Conservation (phyloP, 1,140 invertebrate genomes). For the Cataglyphis hispanica region DNA sequence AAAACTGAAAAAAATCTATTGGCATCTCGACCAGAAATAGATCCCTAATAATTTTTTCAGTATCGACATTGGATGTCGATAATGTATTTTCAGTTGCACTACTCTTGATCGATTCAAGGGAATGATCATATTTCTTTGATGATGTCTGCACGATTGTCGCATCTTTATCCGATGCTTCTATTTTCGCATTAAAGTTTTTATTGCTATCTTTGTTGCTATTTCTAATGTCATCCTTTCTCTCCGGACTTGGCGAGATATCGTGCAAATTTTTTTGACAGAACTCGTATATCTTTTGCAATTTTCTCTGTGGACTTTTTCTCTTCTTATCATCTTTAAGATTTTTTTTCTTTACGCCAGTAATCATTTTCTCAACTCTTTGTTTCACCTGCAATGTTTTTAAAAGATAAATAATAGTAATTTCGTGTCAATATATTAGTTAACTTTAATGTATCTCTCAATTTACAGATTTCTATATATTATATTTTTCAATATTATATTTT, state of each 20-base stretch:
- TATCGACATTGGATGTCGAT: constrained; percentile 54
- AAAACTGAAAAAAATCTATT: constrained; percentile 94
- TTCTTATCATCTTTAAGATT: constrained; percentile 34
- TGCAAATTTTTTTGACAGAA: neutral
- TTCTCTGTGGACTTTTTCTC: constrained; percentile 31
- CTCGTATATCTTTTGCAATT: constrained; percentile 34
- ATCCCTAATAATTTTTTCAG: constrained; percentile 89
- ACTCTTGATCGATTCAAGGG: neutral
- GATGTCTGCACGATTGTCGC: neutral
- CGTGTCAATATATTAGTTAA: neutral
- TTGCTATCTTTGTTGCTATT: neutral
- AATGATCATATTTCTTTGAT: neutral
- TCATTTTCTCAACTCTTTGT: neutral
- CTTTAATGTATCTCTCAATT: too few species aligned
- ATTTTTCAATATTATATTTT: too few species aligned
- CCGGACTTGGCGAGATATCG: neutral
- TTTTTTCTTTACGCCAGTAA: constrained; percentile 64
- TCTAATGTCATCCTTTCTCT: neutral
- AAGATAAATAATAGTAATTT: neutral
- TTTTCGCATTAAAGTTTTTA: neutral
- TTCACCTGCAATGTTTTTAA: constrained; percentile 24
- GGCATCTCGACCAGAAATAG: constrained; percentile 96
- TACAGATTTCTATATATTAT: neutral
- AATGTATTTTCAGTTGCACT: neutral
- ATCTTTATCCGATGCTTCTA: neutral